Conservation (phyloP, 1,140 invertebrate species). For the Drosophila rhopaloa region DNA sequence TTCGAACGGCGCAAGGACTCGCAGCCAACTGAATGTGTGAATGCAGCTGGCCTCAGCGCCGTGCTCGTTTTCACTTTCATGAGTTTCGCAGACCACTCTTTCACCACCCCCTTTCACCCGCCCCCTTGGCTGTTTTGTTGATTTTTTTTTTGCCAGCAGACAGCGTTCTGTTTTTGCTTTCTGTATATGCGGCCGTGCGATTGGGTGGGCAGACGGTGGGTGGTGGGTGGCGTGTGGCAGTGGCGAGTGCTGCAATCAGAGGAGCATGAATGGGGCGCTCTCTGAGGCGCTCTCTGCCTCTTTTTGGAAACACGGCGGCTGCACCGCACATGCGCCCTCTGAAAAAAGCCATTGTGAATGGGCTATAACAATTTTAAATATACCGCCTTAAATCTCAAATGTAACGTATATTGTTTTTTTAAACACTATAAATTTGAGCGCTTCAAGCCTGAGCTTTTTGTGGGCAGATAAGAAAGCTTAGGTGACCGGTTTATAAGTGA, state of each 20-base stretch:
- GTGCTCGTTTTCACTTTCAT: slow-evolving; percentile 77
- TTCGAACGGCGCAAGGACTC: slow-evolving; percentile 72
- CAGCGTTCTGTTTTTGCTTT: slow-evolving; percentile 41
- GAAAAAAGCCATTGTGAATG: neutral
- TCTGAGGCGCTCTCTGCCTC: slow-evolving; percentile 11
- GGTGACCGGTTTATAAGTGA: no score
- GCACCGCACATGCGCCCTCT: slow-evolving; percentile 51
- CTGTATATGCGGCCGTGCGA: slow-evolving; percentile 30
- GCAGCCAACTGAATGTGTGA: slow-evolving; percentile 74
- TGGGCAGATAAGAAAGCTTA: no score
- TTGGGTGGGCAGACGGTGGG: slow-evolving; percentile 9
- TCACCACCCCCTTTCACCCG: neutral
- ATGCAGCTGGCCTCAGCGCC: slow-evolving; percentile 62
- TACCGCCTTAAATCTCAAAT: neutral
- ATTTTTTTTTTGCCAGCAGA: slow-evolving; percentile 22
- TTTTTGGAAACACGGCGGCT: slow-evolving; percentile 36
- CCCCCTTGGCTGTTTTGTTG: slow-evolving; percentile 16
- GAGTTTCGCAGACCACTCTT: slow-evolving; percentile 66
- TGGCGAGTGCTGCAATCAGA: slow-evolving; percentile 5
- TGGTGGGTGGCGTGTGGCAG: slow-evolving; percentile 8
- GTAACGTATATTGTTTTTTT: neutral
- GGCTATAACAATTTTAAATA: neutral
- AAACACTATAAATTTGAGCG: no score
- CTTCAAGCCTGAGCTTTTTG: no score
- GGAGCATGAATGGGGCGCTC: slow-evolving; percentile 31